Conservation (phyloP, 2,888 invertebrate genomes). For the Lucinisca nassula region DNA sequence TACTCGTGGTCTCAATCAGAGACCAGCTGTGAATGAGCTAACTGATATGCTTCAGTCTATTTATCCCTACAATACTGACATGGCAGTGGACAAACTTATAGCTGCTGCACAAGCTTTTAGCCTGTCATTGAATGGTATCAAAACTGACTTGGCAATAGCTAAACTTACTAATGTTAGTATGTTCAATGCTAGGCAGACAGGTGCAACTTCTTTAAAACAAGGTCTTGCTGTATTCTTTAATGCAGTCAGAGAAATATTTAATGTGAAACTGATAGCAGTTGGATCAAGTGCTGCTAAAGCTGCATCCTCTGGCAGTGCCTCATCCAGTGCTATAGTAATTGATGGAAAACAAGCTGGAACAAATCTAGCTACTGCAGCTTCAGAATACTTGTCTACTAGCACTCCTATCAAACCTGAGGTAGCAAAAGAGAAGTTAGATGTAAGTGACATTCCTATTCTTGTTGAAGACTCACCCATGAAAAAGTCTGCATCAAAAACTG, state of each 20-base stretch:
- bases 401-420: constrained; percentile 17
- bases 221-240: constrained; percentile 69
- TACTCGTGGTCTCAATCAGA: background rate
- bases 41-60: constrained; percentile 29
- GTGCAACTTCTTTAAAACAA: constrained; percentile 54
- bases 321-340: background rate
- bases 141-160: constrained; percentile 66
- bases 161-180: constrained; percentile 54
- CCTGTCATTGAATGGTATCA: constrained; percentile 63
- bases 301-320: background rate
- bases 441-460: constrained; percentile 28
- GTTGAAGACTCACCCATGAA: constrained; percentile 23
- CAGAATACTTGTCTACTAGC: background rate
- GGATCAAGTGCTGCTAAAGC: background rate
- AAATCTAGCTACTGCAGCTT: background rate
- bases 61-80: constrained; percentile 64
- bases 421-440: background rate
- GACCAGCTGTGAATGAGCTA: constrained; percentile 34
- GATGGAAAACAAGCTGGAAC: background rate
- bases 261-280: constrained; percentile 50
- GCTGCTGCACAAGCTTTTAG: constrained; percentile 62
- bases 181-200: constrained; percentile 54
- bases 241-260: constrained; percentile 52
- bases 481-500: constrained; percentile 12
- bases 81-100: constrained; percentile 59